Base-by-base conservation (phyloP, 2,113 vertebrate species). In the Apteryx mantelli region DNA sequence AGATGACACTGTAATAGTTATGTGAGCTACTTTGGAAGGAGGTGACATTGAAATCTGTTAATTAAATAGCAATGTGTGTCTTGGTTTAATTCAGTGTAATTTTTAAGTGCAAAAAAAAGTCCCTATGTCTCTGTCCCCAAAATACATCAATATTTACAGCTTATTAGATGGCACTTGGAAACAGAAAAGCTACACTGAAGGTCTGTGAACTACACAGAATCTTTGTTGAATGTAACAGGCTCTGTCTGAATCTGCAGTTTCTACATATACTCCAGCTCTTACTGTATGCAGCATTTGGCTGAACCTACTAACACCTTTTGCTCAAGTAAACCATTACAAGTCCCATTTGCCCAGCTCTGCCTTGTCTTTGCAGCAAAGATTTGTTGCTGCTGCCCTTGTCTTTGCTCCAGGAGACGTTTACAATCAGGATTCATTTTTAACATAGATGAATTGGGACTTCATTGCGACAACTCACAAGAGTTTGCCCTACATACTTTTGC, bases 341-440 rank as follows among this genome's bases (percentile, higher is more conserved):
- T 77, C 48, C 44, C 58, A 86, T 80, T 84, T 92, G 63, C 53
- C 22, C 44, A 65, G 53, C 18, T 91, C 48, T 92, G 36, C 26
- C 25, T 19, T 87, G 24, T 50, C 56, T 89, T 83, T 68, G n/a
- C 74, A 89, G 38, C 20, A 66, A 78, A 77, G 48, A 91, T 82
- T 40, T 82, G 75, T 87, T 92, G 81, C 85, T 86, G 55, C 58
- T 85, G 78, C 75, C 56, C 70, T 87, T 94, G 44, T n/a, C 84
- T 60, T 74, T 80, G 82, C 64, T 89, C 91, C 69, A 76, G 92
- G 80, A 84, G 66, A 79, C 1, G 18, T 83, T 94, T 95, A 68
- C 71, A 91, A 46, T 82, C 63, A 85, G 40, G 63, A 94, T 89
- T 92, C 34, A 63, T 46, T 96, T 96, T 91, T 96, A 52, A 88